Evolutionary conservation across 2,888 invertebrate species (phyloP), one percentile per base, ranked within the genome.

Genomic region (Macaria notata): DNA sequence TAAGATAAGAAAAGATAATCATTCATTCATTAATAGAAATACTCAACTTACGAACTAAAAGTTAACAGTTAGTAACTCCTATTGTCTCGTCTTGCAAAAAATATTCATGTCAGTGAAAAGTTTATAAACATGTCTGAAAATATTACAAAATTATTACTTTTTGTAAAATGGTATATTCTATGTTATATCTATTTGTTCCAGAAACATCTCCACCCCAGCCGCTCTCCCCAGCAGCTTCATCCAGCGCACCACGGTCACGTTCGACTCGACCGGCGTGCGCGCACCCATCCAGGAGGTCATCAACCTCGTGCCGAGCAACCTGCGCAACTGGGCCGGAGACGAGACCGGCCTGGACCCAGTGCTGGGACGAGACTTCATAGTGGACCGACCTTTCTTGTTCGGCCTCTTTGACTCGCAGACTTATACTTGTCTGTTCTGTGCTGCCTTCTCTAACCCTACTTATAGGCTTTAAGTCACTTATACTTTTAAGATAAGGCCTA

Each of bases 361-460:
- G 0, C 50, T 70, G 0, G 75, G 74, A 0, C 61, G 65, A 0
- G 68, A 70, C 29, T 79, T 79, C 19, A 66, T 71, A 0, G 74
- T 73, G 0, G 70, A 79, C 29, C 66, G 65, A 31, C 78, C 79
- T 0, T 79, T 79, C 44, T 55, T 75, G 58, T 78, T 66, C 33
- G 75, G 66, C 0, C 53, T 79, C 0, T 66, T 76, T 19, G 77
- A 79, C 59, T 62, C 70, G 0, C 62, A 70, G 31, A 72, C 72
- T 0, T 59, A 59, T 3, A 71, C 71, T 0, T 72, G 70, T 36
- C 5, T 75, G 4, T 70, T 75, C 4, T 59, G 71, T 5, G 71
- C 72, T 2, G 68, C 68, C 0, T 79, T 65, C 49, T 69, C 75
- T 0, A 62, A 52, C 8, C 75, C 75, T 19, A 58, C 56, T 31